Evolutionary conservation across 2,113 vertebrate genomes (phyloP).

Genomic region (human): DNA sequence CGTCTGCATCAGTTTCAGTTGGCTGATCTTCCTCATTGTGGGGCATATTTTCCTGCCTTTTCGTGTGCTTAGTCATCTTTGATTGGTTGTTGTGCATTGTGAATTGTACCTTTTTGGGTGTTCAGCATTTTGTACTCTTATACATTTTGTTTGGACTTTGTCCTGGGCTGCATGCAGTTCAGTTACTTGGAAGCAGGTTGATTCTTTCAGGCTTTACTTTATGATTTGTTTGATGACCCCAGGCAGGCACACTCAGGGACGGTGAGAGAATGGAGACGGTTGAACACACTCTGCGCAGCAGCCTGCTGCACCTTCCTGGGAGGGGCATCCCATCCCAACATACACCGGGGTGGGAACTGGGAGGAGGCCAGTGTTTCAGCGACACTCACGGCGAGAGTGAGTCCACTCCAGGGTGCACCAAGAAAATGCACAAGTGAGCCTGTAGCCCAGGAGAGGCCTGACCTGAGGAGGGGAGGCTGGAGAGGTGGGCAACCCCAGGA

Average conservation of each 20-base stretch:
- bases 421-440: rapidly evolving
- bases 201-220: not conserved
- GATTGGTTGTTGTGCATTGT: not conserved
- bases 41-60: too few species aligned
- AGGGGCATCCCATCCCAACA: too few species aligned
- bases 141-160: not conserved
- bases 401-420: rapidly evolving
- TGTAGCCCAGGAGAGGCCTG: not conserved
- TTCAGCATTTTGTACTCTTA: too few species aligned
- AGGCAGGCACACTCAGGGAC: not conserved
- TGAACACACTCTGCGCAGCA: not conserved
- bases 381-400: rapidly evolving
- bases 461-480: too few species aligned
- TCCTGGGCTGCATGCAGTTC: too few species aligned
- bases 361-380: not conserved
- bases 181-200: not conserved
- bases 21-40: not conserved
- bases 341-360: not conserved
- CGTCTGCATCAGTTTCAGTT: not conserved
- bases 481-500: not conserved
- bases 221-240: not conserved
- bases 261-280: not conserved
- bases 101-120: not conserved
- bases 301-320: not conserved
- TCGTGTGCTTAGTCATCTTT: too few species aligned